These are phyloP conservation scores for Pelecanoides urinatrix DNA, from an alignment of 2,113 vertebrate species.

Conservation along the genomic window DNA sequence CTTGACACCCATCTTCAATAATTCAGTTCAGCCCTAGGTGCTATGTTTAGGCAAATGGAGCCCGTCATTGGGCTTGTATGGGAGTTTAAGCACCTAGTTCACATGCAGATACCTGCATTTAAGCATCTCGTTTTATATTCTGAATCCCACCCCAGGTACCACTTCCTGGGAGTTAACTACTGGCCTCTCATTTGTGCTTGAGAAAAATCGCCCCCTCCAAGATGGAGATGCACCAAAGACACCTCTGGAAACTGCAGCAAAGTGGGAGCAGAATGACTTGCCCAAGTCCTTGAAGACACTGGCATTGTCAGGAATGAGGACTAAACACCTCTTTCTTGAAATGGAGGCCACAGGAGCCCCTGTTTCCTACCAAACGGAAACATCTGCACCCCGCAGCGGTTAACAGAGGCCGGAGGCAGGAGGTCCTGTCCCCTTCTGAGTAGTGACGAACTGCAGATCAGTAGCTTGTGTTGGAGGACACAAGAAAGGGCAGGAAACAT, in stretches of 20 bases:
- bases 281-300: background rate
- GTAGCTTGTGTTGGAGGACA: background rate
- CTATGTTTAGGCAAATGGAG: background rate
- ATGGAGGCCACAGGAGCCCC: background rate
- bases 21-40: background rate
- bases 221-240: background rate
- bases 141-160: background rate
- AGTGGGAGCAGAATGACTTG: background rate
- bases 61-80: background rate
- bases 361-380: background rate
- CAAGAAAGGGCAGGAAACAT: background rate
- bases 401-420: fast-evolving
- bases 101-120: background rate
- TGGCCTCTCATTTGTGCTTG: background rate
- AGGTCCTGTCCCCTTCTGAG: background rate
- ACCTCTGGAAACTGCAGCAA: background rate
- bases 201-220: background rate
- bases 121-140: background rate
- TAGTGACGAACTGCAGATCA: background rate
- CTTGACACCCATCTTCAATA: background rate
- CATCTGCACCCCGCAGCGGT: background rate
- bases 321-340: background rate
- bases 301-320: background rate
- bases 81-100: background rate
- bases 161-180: background rate